Evolutionary conservation across 2,113 vertebrate genomes (phyloP), one percentile per base, ranked within the genome.

Genomic region (Elanoides forficatus): DNA sequence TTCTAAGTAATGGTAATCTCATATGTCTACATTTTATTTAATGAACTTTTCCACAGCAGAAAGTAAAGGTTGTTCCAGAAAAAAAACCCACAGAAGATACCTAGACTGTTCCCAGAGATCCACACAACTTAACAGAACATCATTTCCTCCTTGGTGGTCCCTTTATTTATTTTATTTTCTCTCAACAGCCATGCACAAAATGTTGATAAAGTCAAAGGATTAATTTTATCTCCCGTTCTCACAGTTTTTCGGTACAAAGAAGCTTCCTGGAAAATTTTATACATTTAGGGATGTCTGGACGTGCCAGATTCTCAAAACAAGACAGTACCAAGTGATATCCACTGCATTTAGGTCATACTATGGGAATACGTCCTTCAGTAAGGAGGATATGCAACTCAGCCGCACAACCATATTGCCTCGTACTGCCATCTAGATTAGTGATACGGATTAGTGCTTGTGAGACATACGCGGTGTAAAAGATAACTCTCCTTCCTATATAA

Each of bases 141-240:
- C 1, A 2, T 58, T 85, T 80, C 48, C 55, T 88, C 55, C 30
- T 48, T 56, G 53, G 42, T 80, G 60, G 30, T 84, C 68, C 25
- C 71, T 72, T 86, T 56, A 76, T 86, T 83, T 92, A 62, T 88
- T 91, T 94, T 91, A 65, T 72, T 84, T 93, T 86, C 86, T 85
- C 21, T 87, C 48, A 71, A 72, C 25, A 81, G n/a, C 27, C 43
- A 81, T 7, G 18, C 52, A 90, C 20, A 90, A 88, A 80, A 87
- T 48, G 19, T 91, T 88, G 72, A 93, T 63, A 62, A 78, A 80
- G n/a, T 89, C 73, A 94, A 66, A 81, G 27, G 59, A 86, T 67
- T 0, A 86, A 62, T 78, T 86, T 74, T 74, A 67, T 91, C 67
- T 84, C 52, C 34, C 3, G 0, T 81, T 68, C 42, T 84, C 60